Percentiles rank a stretch among this genome's conserved stretches.
Conservation (phyloP, 2,888 invertebrate genomes). For the Brachyopa scutellaris region DNA sequence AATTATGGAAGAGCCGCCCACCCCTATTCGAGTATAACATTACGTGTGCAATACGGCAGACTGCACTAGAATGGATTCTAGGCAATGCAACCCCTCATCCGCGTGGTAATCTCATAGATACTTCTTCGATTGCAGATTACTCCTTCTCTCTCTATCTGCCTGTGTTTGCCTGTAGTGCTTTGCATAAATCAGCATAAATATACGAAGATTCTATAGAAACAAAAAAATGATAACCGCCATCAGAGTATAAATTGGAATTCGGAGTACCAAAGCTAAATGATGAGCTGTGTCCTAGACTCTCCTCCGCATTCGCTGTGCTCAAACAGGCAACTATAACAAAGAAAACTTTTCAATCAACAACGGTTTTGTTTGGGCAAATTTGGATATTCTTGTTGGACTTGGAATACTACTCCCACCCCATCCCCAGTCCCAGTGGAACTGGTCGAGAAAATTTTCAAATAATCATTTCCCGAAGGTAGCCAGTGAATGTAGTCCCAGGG, state of each 20-base stretch:
- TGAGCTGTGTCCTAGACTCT: neutral
- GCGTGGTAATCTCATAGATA: conserved; percentile 26
- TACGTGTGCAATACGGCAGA: neutral
- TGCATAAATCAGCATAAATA: conserved; percentile 68
- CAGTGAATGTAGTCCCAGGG: conserved; percentile 42
- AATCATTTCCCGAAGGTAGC: conserved; percentile 66
- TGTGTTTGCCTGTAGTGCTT: conserved; percentile 38
- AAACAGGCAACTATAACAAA: conserved; percentile 46
- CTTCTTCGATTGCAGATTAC: conserved; percentile 55
- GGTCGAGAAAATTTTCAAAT: conserved; percentile 66
- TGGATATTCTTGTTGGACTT: conserved; percentile 34
- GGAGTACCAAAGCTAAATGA: conserved; percentile 54
- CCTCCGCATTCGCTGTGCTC: neutral
- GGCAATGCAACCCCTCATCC: neutral
- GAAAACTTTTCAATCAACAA: conserved; percentile 70
- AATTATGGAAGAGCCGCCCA: neutral
- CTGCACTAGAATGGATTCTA: conserved; percentile 17
- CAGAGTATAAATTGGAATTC: conserved; percentile 44
- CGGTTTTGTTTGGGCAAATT: conserved; percentile 39
- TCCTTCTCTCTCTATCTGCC: too few species aligned
- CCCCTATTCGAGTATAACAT: neutral
- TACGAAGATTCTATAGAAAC: conserved; percentile 11
- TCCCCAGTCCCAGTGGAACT: conserved; percentile 29
- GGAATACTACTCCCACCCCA: neutral
- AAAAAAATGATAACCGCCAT: neutral